Evolutionary conservation across 1,140 invertebrate species (phyloP), one percentile per base, ranked within the genome.

Genomic region (Drosophila santomea): DNA sequence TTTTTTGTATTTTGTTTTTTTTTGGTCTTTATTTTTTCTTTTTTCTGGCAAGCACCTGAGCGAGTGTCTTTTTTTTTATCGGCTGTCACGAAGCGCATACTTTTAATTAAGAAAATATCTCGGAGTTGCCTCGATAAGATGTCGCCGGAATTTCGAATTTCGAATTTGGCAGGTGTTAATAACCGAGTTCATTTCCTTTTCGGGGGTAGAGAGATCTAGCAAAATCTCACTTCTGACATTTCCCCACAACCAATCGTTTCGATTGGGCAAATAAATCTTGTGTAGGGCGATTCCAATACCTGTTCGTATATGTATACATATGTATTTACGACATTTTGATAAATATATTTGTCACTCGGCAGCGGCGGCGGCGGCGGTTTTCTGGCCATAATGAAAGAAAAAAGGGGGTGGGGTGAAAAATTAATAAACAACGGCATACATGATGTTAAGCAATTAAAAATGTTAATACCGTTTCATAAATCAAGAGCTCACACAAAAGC

Each of bases 391-490:
- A 32, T 0, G 8, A 32, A 32, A 32, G 8, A n/a, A 68, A 41
- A 68, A 41, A 43, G 52, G 45, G 57, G 75, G 73, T 56, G 57
- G 66, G 78, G 57, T 79, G 82, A 80, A 89, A 88, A 84, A 88
- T 90, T 84, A 91, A 91, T 91, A 91, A 91, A 91, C 83, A 91
- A 88, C 79, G 75, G 74, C 86, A 90, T 85, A 91, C 90, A 91
- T 75, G 80, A 91, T 91, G 90, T 91, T 80, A 80, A 78, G 83
- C 83, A 91, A 91, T 91, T 91, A 91, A 91, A 91, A 91, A 91
- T 91, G 90, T 91, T 91, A 91, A 91, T 91, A 84, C 75, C 77
- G 15, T 68, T 77, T 76, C 80, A 91, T 91, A 91, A 91, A 91
- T 91, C 85, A 91, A 89, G 78, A 77, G 73, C 51, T 54, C 52